Evolutionary conservation across 1,140 invertebrate species (phyloP).

Genomic region (Muscidifurax raptorellus): DNA sequence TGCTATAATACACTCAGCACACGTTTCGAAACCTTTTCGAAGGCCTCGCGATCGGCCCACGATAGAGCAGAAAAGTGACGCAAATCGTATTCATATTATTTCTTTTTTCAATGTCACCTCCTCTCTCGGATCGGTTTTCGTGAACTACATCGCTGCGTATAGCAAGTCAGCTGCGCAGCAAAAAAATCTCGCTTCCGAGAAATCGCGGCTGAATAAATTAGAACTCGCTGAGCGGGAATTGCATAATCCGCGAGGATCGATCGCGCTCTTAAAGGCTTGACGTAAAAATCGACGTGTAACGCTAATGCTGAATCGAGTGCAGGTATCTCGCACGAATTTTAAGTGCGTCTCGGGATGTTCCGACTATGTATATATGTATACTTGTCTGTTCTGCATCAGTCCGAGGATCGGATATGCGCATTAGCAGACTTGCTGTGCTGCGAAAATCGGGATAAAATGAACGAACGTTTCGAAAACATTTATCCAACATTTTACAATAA

Average conservation of each 20-base stretch:
- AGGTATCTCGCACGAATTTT: too few species aligned
- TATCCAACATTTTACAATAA: too few species aligned
- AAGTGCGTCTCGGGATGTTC: too few species aligned
- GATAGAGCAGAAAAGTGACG: slow-evolving; percentile 1
- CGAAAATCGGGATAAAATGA: too few species aligned
- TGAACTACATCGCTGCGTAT: background rate
- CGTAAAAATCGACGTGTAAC: background rate
- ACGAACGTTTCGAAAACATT: too few species aligned
- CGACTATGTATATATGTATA: too few species aligned
- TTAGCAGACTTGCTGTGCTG: too few species aligned
- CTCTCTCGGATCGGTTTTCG: background rate
- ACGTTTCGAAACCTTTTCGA: background rate
- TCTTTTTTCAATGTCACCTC: slow-evolving; percentile 8
- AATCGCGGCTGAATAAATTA: slow-evolving; percentile 1
- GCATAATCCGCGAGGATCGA: background rate
- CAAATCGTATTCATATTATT: background rate
- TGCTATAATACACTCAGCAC: background rate
- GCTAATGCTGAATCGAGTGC: too few species aligned
- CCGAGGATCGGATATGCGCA: too few species aligned
- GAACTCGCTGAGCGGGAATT: background rate
- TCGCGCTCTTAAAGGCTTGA: background rate
- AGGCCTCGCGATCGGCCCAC: background rate
- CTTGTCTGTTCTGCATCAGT: too few species aligned
- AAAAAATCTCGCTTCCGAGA: background rate
- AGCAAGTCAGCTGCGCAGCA: background rate